A percentile compares a stretch with the other conserved stretches of the same genome.
These are phyloP conservation scores for Hemistola chrysoprasaria DNA, from an alignment of 2,888 invertebrate genomes.

Conservation along the genomic window DNA sequence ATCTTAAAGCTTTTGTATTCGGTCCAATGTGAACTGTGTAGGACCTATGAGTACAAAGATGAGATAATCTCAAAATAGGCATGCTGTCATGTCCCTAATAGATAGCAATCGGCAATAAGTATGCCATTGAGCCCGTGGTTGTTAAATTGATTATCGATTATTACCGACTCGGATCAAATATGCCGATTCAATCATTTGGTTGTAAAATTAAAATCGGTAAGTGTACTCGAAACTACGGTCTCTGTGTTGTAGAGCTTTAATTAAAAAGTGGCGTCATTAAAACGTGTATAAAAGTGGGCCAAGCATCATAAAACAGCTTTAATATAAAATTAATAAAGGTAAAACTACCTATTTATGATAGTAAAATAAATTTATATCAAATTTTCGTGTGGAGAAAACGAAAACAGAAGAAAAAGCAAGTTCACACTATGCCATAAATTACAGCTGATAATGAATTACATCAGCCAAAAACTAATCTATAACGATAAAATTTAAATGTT, in stretches of 20 bases:
- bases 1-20: conserved; percentile 1
- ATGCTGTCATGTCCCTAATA: conserved; percentile 17
- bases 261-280: neutral
- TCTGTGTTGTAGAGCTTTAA: conserved; percentile 7
- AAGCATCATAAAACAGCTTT: too few relatives aligned
- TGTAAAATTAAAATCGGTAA: neutral
- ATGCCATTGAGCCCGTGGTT: conserved; percentile 14
- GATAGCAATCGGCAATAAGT: conserved; percentile 18
- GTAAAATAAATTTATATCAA: too few relatives aligned
- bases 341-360: too few relatives aligned
- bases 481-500: too few relatives aligned
- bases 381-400: too few relatives aligned
- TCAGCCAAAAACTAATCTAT: too few relatives aligned
- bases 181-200: conserved; percentile 12
- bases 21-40: neutral
- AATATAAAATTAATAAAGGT: too few relatives aligned
- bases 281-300: too few relatives aligned
- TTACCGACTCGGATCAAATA: conserved; percentile 16
- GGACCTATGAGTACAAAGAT: conserved; percentile 1
- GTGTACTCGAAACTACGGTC: too few relatives aligned
- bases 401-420: too few relatives aligned
- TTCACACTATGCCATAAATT: too few relatives aligned
- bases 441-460: too few relatives aligned
- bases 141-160: conserved; percentile 20
- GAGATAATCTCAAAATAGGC: conserved; percentile 14